Percentiles rank a stretch among this genome's conserved stretches.
Conservation (phyloP, 2,113 vertebrate genomes). For the Smithornis capensis region DNA sequence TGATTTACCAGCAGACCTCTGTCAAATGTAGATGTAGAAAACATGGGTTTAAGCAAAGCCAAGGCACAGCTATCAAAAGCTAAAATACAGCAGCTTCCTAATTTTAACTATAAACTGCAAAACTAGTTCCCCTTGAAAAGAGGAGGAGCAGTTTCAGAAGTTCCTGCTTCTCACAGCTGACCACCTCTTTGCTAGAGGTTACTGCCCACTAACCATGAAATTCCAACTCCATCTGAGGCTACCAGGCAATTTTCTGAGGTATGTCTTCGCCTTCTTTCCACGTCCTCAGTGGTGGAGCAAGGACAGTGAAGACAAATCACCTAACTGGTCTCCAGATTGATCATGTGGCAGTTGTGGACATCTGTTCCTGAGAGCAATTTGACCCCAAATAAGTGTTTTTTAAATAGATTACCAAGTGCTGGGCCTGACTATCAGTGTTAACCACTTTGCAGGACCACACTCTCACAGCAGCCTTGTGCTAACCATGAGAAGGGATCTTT, state of each 20-base stretch:
- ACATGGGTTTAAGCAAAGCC: neutral
- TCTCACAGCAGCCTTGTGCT: accelerated
- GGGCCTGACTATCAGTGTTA: neutral
- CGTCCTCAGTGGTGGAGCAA: accelerated
- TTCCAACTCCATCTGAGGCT: neutral
- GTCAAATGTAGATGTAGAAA: neutral
- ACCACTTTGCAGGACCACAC: neutral
- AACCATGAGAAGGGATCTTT: neutral
- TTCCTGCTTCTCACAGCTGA: neutral
- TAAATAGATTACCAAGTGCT: neutral
- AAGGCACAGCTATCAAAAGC: neutral
- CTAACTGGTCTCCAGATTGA: neutral
- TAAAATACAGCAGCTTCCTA: neutral
- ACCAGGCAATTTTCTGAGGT: neutral
- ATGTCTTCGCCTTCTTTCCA: neutral
- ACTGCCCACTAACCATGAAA: neutral
- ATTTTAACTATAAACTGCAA: neutral
- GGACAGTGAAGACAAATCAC: neutral
- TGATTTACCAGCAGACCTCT: neutral
- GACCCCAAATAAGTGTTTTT: neutral
- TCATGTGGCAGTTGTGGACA: accelerated
- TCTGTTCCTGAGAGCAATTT: neutral
- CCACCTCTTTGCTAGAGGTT: neutral
- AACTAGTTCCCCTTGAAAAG: neutral
- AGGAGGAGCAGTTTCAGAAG: neutral